Conservation (phyloP, 2,113 vertebrate species). For the Syngnathus typhle region DNA sequence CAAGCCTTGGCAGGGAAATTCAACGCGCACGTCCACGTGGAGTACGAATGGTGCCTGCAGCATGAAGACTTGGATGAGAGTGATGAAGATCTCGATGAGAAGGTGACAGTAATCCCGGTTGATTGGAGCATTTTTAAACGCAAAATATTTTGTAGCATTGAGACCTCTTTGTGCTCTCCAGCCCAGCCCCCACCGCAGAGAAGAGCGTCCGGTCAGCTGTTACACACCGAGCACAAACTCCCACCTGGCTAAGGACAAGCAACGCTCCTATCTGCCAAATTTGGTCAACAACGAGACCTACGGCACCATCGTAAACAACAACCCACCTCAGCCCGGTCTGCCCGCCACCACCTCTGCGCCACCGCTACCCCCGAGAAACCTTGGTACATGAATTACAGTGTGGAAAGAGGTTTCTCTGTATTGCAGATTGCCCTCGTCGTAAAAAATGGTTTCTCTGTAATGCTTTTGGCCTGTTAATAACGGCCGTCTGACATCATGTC, state of each 20-base stretch:
- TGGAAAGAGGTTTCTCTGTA: too few species aligned
- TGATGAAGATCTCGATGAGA: constrained; percentile 94
- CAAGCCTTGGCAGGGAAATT: constrained; percentile 92
- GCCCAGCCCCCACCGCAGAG: constrained; percentile 92
- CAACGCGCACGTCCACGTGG: constrained; percentile 93
- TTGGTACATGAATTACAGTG: constrained; percentile 53
- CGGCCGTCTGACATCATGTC: not conserved
- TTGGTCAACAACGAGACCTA: constrained; percentile 96
- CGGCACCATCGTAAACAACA: constrained; percentile 82
- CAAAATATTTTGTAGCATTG: too few species aligned
- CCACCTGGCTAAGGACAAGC: constrained; percentile 85
- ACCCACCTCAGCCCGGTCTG: constrained; percentile 54
- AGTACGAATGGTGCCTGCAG: constrained; percentile 95
- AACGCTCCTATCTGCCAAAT: constrained; percentile 80
- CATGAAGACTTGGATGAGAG: constrained; percentile 95
- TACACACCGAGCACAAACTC: constrained; percentile 82
- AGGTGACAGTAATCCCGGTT: constrained; percentile 60
- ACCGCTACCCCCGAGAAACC: constrained; percentile 88
- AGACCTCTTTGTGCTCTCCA: constrained; percentile 44
- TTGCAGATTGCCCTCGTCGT: not conserved
- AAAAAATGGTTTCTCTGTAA: not conserved
- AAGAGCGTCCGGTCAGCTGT: constrained; percentile 94
- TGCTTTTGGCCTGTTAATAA: not conserved
- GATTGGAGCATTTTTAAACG: not conserved
- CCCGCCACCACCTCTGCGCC: constrained; percentile 74